Conservation (phyloP, 2,888 invertebrate genomes). For the Apamea monoglypha region DNA sequence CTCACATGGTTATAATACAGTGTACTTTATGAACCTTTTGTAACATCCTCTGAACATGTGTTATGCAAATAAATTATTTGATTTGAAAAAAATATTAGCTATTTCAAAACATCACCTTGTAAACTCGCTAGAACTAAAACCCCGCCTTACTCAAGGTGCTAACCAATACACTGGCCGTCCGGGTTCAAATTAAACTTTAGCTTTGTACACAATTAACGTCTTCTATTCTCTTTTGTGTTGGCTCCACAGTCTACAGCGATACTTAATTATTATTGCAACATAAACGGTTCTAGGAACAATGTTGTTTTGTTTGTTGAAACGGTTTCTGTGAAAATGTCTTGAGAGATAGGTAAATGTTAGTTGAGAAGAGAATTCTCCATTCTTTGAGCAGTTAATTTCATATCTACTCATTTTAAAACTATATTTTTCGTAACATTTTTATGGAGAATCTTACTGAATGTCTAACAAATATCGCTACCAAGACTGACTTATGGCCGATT, state of each 20-base stretch:
- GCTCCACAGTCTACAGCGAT: conserved; percentile 24
- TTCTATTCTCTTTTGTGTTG: conserved; percentile 32
- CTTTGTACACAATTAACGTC: conserved; percentile 60
- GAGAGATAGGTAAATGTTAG: not conserved
- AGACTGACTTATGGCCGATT: not conserved
- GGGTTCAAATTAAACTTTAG: conserved; percentile 65
- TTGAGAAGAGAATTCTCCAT: not conserved
- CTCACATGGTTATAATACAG: too few relatives aligned
- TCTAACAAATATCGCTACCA: not conserved
- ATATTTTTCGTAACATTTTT: not conserved
- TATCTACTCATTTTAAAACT: not conserved
- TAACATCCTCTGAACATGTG: too few relatives aligned
- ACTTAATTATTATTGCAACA: conserved; percentile 52
- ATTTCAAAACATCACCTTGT: not conserved
- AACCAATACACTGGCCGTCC: conserved; percentile 46
- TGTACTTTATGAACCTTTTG: too few relatives aligned
- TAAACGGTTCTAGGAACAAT: conserved; percentile 34
- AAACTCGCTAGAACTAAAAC: not conserved
- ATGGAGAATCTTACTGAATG: not conserved
- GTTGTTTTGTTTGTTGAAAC: conserved; percentile 27
- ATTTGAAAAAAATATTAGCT: too few relatives aligned
- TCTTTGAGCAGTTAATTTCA: not conserved
- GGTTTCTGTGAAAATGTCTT: conserved; percentile 13
- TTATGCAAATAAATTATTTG: too few relatives aligned
- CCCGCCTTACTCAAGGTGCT: conserved; percentile 46